Percentiles rank a stretch among this genome's conserved stretches.
These are phyloP conservation scores for Zaprionus ornatus DNA, from an alignment of 1,140 invertebrate species.

Conservation along the genomic window DNA sequence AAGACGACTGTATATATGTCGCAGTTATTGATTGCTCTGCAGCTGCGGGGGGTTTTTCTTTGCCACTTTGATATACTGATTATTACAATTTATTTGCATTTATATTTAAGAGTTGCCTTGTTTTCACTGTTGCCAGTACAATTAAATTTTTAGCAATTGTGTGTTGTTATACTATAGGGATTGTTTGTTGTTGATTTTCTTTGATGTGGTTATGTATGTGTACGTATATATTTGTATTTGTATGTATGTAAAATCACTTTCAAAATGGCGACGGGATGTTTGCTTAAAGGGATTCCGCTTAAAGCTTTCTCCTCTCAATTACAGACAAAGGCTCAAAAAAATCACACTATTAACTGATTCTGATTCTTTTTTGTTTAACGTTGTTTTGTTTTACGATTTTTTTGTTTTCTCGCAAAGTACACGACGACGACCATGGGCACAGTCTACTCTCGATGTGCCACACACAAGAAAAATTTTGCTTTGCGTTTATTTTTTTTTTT, in stretches of 20 bases:
- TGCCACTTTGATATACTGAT: conserved; percentile 72
- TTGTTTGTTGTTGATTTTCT: conserved; percentile 52
- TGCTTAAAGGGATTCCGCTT: conserved; percentile 77
- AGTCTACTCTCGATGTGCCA: conserved; percentile 27
- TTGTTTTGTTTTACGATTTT: conserved; percentile 50
- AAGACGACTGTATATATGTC: conserved; percentile 65
- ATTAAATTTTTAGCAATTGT: conserved; percentile 59
- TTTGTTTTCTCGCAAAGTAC: conserved; percentile 67
- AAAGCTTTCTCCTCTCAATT: conserved; percentile 78
- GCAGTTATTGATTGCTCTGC: conserved; percentile 70
- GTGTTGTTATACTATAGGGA: conserved; percentile 44
- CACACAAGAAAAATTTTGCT: conserved; percentile 50
- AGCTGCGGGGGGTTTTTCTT: conserved; percentile 62
- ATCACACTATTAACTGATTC: conserved; percentile 77
- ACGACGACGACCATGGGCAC: conserved; percentile 36
- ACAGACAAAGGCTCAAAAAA: conserved; percentile 80
- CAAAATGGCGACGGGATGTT: conserved; percentile 80
- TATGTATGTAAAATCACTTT: conserved; percentile 78
- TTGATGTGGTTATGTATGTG: conserved; percentile 58
- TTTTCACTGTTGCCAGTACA: conserved; percentile 47
- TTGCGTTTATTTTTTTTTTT: conserved; percentile 45
- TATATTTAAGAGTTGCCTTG: conserved; percentile 67
- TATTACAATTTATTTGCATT: conserved; percentile 58
- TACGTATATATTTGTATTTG: conserved; percentile 47
- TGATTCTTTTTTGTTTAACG: conserved; percentile 67